Percentiles rank a stretch among this genome's conserved stretches.
Evolutionary conservation across 2,113 vertebrate genomes (phyloP).

Genomic region (Phylloscopus trochilus): DNA sequence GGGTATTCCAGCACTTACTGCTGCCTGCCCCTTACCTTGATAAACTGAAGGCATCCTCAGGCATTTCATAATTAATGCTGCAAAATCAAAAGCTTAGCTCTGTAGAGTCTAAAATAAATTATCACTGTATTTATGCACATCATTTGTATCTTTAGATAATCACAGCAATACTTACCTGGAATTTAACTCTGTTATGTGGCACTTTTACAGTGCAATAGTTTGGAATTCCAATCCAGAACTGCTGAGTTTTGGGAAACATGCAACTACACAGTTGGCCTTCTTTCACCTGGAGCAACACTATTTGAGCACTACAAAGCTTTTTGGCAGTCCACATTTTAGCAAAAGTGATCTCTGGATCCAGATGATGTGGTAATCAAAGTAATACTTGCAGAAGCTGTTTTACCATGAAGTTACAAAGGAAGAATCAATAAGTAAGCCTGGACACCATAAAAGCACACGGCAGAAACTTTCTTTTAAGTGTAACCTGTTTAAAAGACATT

Average conservation of each 20-base stretch:
- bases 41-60: background rate
- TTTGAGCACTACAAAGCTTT: background rate
- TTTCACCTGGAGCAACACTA: background rate
- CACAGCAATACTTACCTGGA: conserved; percentile 1
- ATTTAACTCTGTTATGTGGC: background rate
- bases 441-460: background rate
- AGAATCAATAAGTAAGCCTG: background rate
- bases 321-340: conserved; percentile 49
- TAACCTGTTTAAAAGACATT: background rate
- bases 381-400: background rate
- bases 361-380: background rate
- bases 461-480: background rate
- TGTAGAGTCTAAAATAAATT: background rate
- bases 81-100: background rate
- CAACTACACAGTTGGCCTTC: background rate
- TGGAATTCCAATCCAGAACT: background rate
- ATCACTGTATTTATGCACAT: background rate
- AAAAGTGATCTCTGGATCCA: background rate
- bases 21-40: background rate
- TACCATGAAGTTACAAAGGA: background rate
- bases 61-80: background rate
- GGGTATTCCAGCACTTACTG: background rate
- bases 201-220: background rate
- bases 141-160: background rate
- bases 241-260: background rate